Base-by-base conservation (phyloP, 2,113 vertebrate species). In the Salminus brasiliensis region DNA sequence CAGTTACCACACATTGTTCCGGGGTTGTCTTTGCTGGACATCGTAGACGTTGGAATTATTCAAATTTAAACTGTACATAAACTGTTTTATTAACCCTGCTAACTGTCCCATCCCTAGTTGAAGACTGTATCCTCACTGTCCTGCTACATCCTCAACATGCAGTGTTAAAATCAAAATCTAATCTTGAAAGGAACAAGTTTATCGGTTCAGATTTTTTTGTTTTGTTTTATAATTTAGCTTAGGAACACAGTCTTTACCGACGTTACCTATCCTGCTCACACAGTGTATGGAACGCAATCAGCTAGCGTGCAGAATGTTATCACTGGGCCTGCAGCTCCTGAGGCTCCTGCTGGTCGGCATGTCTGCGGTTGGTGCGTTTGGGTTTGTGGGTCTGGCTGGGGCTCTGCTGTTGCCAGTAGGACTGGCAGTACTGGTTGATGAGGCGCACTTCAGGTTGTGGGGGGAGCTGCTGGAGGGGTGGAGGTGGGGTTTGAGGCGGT, bases 391-490 rank as follows among this genome's bases (percentile, higher is more conserved):
- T 34, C 30, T 71, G 77, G 30, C 21, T 49, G 27, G 80, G 70
- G 15, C 68, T 78, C 45, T 86, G 74, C 57, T 86, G 82, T 32
- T 84, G 81, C 88, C 86, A 85, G 67, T 87, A 88, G 52, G 86
- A 81, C 77, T 87, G 84, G 67, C 90, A 91, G 70, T 90, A 90
- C 71, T 87, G 88, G 83, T 81, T 85, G 32, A 90, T 88, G 53
- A 88, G 87, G 1, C 79, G 85, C 60, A 86, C 81, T 59, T 88
- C 86, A 0, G 88, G 83, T 52, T 86, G 80, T 16, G 85, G 72
- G 18, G 79, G 73, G 41, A 59, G 34, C 53, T 85, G 34, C 60
- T 85, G 80, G 12, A 55, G 60, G 1, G 70, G 49, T 16, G 82
- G 66, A 10, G 73, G 49, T 13, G 72, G 80, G 39, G 79, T 79